phyloP scores from a whole-genome alignment of 2,888 invertebrate genomes.

The Diarsia mendica region DNA sequence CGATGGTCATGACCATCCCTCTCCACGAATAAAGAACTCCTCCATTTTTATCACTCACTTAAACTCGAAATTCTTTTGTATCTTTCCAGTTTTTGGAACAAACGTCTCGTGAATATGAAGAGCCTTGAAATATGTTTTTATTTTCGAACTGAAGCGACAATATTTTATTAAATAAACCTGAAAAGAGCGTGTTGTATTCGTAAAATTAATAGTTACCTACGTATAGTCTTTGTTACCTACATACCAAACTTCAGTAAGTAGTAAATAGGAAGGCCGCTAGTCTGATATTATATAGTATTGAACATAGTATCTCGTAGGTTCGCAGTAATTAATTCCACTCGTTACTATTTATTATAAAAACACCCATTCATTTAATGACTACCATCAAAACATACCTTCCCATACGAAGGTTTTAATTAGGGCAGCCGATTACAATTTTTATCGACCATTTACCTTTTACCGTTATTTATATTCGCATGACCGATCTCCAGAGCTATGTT shows the following conservation, averaged over 20 bases:
- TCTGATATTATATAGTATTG: not conserved
- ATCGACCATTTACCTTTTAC: slow-evolving; percentile 44
- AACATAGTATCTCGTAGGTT: not conserved
- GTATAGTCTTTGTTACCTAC: too few species aligned
- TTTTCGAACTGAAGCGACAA: slow-evolving; percentile 10
- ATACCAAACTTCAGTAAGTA: not conserved
- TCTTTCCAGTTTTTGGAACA: slow-evolving; percentile 46
- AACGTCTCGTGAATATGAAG: slow-evolving; percentile 37
- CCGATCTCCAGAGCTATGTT: slow-evolving; percentile 52
- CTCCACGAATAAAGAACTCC: slow-evolving; percentile 60
- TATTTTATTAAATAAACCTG: not conserved
- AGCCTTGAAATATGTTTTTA: slow-evolving; percentile 33
- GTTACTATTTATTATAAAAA: not conserved
- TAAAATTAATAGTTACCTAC: not conserved
- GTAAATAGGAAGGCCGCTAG: not conserved
- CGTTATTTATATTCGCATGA: slow-evolving; percentile 61
- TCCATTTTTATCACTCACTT: slow-evolving; percentile 60
- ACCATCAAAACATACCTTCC: slow-evolving; percentile 9
- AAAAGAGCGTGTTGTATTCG: too few species aligned
- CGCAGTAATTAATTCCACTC: not conserved
- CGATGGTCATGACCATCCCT: slow-evolving; percentile 58
- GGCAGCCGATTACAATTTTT: slow-evolving; percentile 22
- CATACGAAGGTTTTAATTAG: slow-evolving; percentile 38
- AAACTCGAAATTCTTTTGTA: slow-evolving; percentile 61
- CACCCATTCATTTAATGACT: slow-evolving; percentile 23